Evolutionary conservation across 2,797 vertebrate species (phyloP).

Genomic region (Cottoperca gobio): DNA sequence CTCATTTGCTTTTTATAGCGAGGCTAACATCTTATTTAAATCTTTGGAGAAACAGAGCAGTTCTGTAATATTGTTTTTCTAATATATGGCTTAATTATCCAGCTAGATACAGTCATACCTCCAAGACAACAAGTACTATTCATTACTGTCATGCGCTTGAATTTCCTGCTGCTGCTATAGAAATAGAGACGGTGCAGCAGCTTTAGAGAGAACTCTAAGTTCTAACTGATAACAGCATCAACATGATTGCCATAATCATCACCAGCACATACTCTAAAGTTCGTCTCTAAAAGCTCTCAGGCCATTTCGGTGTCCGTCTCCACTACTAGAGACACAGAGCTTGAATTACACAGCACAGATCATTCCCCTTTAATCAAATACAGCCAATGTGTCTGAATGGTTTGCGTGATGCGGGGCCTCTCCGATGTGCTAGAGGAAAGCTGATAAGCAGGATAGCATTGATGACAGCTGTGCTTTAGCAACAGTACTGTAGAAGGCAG

Average conservation of each 20-base stretch:
- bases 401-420: slow-evolving; percentile 44
- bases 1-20: slow-evolving; percentile 16
- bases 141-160: slow-evolving; percentile 5
- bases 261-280: slow-evolving; percentile 28
- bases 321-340: slow-evolving; percentile 34
- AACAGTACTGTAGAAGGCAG: slow-evolving; percentile 46
- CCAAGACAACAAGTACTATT: slow-evolving; percentile 6
- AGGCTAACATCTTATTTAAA: slow-evolving; percentile 12
- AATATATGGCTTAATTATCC: slow-evolving; percentile 25
- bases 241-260: slow-evolving; percentile 39
- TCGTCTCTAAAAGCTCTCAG: slow-evolving; percentile 41
- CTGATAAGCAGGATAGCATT: slow-evolving; percentile 53
- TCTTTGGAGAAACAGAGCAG: background rate
- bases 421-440: slow-evolving; percentile 54
- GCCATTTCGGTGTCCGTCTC: slow-evolving; percentile 36
- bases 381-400: slow-evolving; percentile 56
- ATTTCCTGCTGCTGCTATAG: slow-evolving; percentile 22
- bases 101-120: slow-evolving; percentile 16
- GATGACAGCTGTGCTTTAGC: slow-evolving; percentile 65
- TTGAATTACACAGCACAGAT: slow-evolving; percentile 56
- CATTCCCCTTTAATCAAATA: slow-evolving; percentile 61
- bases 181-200: slow-evolving; percentile 19
- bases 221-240: slow-evolving; percentile 42
- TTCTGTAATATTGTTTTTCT: background rate
- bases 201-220: slow-evolving; percentile 43